Evolutionary conservation across 2,113 vertebrate genomes (phyloP).

Genomic region (Cryptoleucopteryx plumbea): DNA sequence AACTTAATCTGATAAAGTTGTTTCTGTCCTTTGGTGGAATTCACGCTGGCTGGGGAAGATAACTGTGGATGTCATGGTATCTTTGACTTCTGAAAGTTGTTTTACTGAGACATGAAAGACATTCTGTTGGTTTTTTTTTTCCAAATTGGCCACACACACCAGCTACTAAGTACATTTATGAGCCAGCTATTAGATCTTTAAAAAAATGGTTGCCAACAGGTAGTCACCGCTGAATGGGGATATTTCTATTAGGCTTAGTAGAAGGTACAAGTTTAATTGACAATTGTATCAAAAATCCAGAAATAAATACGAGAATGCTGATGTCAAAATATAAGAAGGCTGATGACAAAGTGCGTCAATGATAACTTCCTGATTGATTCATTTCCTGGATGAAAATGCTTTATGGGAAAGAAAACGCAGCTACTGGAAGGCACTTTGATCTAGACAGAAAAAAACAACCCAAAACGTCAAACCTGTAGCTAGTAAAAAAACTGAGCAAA

Average conservation of each 20-base stretch:
- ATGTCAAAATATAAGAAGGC: not conserved
- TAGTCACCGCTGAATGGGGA: not conserved
- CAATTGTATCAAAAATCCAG: not conserved
- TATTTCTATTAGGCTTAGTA: not conserved
- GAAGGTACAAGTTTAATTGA: not conserved
- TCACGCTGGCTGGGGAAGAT: not conserved
- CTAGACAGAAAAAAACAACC: not conserved
- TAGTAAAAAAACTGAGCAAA: not conserved
- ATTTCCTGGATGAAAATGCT: not conserved
- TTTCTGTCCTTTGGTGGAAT: not conserved
- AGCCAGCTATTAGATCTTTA: not conserved
- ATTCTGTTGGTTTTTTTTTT: not conserved
- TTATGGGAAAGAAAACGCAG: not conserved
- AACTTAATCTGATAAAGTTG: not conserved
- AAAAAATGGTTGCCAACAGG: not conserved
- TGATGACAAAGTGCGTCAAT: not conserved
- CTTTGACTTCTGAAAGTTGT: not conserved
- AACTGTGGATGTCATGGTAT: not conserved
- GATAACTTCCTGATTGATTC: not conserved
- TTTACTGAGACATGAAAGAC: not conserved
- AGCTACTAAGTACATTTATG: not conserved
- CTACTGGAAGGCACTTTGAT: not conserved
- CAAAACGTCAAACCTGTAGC: not conserved
- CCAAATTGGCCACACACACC: not conserved
- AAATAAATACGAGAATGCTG: not conserved